Evolutionary conservation across 37 sponge, comb jelly and placozoan genomes (phyloP), one percentile per base, ranked within the genome.

Genomic region (Halisarca cf. caerulea): DNA sequence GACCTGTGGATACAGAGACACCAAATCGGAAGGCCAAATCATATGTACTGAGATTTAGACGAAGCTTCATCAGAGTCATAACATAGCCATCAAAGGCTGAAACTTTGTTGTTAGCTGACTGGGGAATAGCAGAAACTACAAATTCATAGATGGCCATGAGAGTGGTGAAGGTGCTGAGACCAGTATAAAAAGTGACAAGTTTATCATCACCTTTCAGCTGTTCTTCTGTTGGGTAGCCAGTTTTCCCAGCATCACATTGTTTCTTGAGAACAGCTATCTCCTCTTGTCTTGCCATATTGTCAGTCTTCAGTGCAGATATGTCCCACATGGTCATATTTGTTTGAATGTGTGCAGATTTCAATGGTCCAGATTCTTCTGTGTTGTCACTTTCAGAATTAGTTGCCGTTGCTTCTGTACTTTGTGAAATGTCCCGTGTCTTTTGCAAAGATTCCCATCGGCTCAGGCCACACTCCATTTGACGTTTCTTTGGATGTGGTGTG

Each of bases 41-140:
- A 61, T 83, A 78, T 17, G 57, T 54, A 8, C 58, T 58, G 20
- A 43, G 37, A 43, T 36, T 79, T 17, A 78, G 80, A 24, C 88
- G 14, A 1, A 82, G 77, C 78, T 88, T 88, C 89, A 88, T 88
- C 28, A 88, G 40, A 0, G 81, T 80, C 32, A 88, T 18, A 1
- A 79, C 25, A 25, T 59, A 59, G 60, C 60, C 25, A 25, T 59
- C 60, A 59, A 59, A 2, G 23, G 60, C 60, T 59, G 60, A 59
- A n/a, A 59, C 3, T 6, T 59, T 59, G 60, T 59, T 59, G 60
- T 59, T 59, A 2, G 3, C 60, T 59, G 60, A 59, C 60, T 59
- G 60, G 25, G 60, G 60, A 2, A 59, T 2, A 59, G 60, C 60
- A 27, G 7, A 27, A n/a, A 59, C 60, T 59, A 5, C 60, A 32